Conservation (phyloP, 2,113 vertebrate species). For the Mirza zaza region DNA sequence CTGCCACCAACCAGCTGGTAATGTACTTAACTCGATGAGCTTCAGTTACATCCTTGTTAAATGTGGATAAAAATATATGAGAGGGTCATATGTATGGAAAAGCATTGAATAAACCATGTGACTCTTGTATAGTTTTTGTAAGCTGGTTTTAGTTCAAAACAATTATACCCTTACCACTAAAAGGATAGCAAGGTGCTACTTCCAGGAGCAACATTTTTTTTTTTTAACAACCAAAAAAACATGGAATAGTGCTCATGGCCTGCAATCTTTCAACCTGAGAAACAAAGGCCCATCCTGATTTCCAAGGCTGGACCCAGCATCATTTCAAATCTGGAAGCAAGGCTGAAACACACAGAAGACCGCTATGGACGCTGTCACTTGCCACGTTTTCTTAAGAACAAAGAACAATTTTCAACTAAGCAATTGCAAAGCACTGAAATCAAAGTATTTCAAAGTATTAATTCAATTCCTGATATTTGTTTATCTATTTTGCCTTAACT, state of each 20-base stretch:
- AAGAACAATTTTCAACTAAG: background rate
- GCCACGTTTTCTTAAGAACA: background rate
- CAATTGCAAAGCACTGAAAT: conserved; percentile 39
- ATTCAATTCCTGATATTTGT: background rate
- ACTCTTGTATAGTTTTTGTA: background rate
- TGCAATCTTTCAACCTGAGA: background rate
- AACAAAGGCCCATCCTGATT: background rate
- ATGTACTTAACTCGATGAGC: background rate
- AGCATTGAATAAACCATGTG: background rate
- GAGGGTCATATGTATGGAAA: background rate
- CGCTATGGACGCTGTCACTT: background rate
- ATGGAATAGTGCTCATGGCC: background rate
- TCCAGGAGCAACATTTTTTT: background rate
- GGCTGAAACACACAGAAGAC: background rate
- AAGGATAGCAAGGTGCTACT: background rate
- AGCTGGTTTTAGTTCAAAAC: background rate
- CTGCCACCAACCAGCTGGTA: background rate
- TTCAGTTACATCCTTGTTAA: background rate
- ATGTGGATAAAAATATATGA: background rate
- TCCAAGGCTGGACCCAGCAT: background rate
- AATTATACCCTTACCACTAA: background rate
- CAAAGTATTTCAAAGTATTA: background rate
- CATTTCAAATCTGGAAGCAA: background rate
- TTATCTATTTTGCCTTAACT: background rate
- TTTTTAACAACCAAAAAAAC: background rate